Conservation (phyloP, 2,888 invertebrate species). For the Sphinx pinastri region DNA sequence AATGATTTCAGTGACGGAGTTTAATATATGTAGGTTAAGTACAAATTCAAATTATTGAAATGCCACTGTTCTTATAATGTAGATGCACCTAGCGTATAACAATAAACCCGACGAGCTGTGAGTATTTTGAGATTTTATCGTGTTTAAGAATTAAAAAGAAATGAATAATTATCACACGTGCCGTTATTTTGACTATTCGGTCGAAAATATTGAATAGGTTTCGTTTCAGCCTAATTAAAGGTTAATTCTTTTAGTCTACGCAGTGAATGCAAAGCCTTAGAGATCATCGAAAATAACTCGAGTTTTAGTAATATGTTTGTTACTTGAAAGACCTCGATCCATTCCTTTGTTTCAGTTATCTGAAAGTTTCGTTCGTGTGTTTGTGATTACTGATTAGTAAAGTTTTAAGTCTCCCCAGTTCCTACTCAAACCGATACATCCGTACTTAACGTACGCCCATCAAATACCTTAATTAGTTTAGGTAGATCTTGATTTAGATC, state of each 20-base stretch:
- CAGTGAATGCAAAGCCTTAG: constrained; percentile 63
- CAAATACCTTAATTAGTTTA: constrained; percentile 65
- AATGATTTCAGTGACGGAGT: constrained; percentile 66
- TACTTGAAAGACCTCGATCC: constrained; percentile 20
- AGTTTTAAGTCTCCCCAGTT: constrained; percentile 65
- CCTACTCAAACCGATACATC: constrained; percentile 58
- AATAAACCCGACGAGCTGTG: constrained; percentile 84
- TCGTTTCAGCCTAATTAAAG: constrained; percentile 78
- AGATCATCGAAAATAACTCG: constrained; percentile 59
- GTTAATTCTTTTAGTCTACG: constrained; percentile 67
- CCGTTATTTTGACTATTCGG: constrained; percentile 68
- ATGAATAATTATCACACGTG: constrained; percentile 49
- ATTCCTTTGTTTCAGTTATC: constrained; percentile 28
- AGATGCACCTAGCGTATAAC: constrained; percentile 82
- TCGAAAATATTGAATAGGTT: constrained; percentile 64
- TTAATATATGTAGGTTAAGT: constrained; percentile 76
- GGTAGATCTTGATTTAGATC: constrained; percentile 64
- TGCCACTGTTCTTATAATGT: constrained; percentile 83
- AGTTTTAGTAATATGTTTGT: constrained; percentile 32
- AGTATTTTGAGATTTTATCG: constrained; percentile 84
- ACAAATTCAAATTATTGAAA: constrained; percentile 83
- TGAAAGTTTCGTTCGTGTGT: constrained; percentile 31
- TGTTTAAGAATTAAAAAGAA: constrained; percentile 73
- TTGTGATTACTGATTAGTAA: constrained; percentile 38
- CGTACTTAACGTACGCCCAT: constrained; percentile 45